phyloP scores from a whole-genome alignment of 2,888 invertebrate species.

The Drosophila siamana region DNA sequence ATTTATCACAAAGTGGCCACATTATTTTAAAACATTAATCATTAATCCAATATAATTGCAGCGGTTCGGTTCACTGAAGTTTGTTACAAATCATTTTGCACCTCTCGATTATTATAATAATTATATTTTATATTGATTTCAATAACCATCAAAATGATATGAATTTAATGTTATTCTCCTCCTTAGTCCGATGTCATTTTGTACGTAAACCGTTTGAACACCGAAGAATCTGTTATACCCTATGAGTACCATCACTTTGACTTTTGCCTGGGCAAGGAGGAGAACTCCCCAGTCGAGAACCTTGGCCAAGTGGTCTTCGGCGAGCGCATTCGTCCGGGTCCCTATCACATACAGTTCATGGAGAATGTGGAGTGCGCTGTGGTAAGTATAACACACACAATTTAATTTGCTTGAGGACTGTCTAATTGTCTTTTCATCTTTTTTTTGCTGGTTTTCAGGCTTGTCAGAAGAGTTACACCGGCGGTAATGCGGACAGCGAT shows the following conservation, averaged over 20 bases:
- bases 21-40: no score
- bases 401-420: neutral
- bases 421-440: neutral
- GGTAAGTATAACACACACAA: slow-evolving; percentile 72
- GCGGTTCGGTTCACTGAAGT: no score
- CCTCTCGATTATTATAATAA: no score
- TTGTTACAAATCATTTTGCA: no score
- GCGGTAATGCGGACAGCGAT: slow-evolving; percentile 88
- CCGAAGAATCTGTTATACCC: slow-evolving; percentile 98
- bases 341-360: slow-evolving; percentile 94
- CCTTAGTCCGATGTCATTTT: slow-evolving; percentile 93
- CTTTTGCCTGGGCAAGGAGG: slow-evolving; percentile 93
- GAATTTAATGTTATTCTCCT: slow-evolving; percentile 6
- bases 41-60: no score
- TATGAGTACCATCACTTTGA: slow-evolving; percentile 99
- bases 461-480: slow-evolving; percentile 90
- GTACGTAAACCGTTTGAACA: slow-evolving; percentile 98
- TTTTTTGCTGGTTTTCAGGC: slow-evolving; percentile 63
- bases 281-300: slow-evolving; percentile 97
- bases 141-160: no score
- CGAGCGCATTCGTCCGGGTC: slow-evolving; percentile 98
- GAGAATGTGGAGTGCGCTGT: slow-evolving; percentile 88
- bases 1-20: no score
- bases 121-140: no score
- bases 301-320: slow-evolving; percentile 99